Percentiles rank a stretch among this genome's conserved stretches.
phyloP scores from a whole-genome alignment of 2,113 vertebrate genomes.

The Gnathonemus longibarbis region DNA sequence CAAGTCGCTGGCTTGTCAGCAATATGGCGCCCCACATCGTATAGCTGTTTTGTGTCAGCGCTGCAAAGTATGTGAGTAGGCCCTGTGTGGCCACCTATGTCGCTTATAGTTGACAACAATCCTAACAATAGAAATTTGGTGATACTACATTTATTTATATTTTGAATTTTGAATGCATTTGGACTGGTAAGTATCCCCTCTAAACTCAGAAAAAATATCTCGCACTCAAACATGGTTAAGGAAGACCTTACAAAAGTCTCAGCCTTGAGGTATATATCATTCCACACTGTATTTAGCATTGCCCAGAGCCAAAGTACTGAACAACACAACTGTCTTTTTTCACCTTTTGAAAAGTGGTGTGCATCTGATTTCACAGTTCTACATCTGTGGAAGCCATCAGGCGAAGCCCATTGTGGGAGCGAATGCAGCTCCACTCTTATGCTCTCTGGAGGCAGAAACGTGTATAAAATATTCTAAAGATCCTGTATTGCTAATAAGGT shows the following conservation, averaged over 20 bases:
- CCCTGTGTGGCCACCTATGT: not conserved
- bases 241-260: not conserved
- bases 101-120: not conserved
- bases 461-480: not conserved
- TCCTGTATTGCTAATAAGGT: not conserved
- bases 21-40: not conserved
- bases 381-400: not conserved
- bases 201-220: not conserved
- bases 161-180: not conserved
- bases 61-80: not conserved
- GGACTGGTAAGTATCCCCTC: not conserved
- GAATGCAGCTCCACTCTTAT: not conserved
- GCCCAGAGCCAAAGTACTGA: not conserved
- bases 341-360: not conserved
- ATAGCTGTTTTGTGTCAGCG: not conserved
- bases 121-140: not conserved
- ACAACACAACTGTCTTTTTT: not conserved
- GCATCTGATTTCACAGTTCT: not conserved
- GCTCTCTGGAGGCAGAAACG: not conserved
- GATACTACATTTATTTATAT: not conserved
- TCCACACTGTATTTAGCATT: not conserved
- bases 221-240: not conserved
- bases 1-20: not conserved
- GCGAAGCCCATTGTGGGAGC: not conserved
- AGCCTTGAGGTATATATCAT: not conserved